Base-by-base conservation (phyloP, 2,888 invertebrate species). In the Perdita meconis region DNA sequence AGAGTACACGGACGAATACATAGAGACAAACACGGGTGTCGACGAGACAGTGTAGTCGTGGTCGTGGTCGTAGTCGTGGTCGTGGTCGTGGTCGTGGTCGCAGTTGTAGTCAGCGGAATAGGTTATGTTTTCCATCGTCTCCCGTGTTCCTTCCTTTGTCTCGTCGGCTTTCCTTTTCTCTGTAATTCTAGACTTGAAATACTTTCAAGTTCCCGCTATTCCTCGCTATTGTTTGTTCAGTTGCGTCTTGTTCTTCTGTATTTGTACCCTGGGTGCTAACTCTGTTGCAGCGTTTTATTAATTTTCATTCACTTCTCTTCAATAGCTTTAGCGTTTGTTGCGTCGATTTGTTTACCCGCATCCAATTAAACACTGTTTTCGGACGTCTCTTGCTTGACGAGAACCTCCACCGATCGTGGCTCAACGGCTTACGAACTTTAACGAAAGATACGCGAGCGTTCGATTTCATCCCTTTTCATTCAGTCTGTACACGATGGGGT, bases 1-100 rank as follows among this genome's bases (percentile, higher is more conserved):
- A 86, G 86, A 88, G 86, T 89, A 89, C 87, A 87, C 85, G 87
- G 85, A 87, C 85, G 86, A 86, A 84, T 87, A 89, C 89, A 86
- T 86, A 87, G 83, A 85, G 82, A 86, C 88, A 86, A 88, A 89
- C 87, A 87, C 89, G 78, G 84, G 78, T 76, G 60, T 40, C 69
- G 71, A 72, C 81, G 72, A 65, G 65, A 82, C 72, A 47, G 47
- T 40, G 56, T 47, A 65, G 61, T 70, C 16, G 53, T 30, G 6
- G 30, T 6, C 6, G 6, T 30, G 6, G 30, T 30, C 6, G 30
- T 30, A 30, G 30, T 6, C 6, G 30, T 6, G 6, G 30, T 6
- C 6, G 30, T 30, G 6, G 30, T 6, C 6, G 30, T 6, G 6
- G 30, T 6, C 6, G 30, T 30, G 6, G 30, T 6, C 6, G 30